Conservation (phyloP, 2,888 invertebrate genomes). For the Agonopterix alstromeriana region DNA sequence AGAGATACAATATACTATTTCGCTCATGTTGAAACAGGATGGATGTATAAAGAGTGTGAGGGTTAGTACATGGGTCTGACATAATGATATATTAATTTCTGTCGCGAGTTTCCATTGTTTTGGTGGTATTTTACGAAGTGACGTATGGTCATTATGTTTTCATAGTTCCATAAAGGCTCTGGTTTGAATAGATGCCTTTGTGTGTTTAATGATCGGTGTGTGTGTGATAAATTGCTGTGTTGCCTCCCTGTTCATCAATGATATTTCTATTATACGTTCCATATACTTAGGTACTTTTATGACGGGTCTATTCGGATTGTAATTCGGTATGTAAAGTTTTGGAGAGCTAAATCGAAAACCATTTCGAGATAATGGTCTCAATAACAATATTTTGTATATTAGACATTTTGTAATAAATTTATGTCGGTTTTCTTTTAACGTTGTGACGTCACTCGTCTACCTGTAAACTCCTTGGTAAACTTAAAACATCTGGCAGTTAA, state of each 20-base stretch:
- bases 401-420: too few relatives aligned
- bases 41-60: slow-evolving; percentile 26
- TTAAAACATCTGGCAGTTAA: too few relatives aligned
- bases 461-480: too few relatives aligned
- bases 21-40: slow-evolving; percentile 24
- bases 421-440: too few relatives aligned
- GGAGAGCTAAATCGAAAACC: too few relatives aligned
- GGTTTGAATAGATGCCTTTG: slow-evolving; percentile 49
- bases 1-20: slow-evolving; percentile 17
- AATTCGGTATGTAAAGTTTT: too few relatives aligned
- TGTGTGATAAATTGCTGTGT: slow-evolving; percentile 48
- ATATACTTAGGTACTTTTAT: too few relatives aligned
- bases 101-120: slow-evolving; percentile 71
- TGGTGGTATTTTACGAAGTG: slow-evolving; percentile 71
- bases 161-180: slow-evolving; percentile 72
- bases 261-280: too few relatives aligned
- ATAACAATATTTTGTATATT: too few relatives aligned
- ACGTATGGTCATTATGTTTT: slow-evolving; percentile 75
- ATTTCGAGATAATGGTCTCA: too few relatives aligned
- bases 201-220: slow-evolving; percentile 61
- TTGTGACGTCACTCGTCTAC: too few relatives aligned
- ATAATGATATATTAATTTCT: slow-evolving; percentile 78
- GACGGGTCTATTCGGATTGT: too few relatives aligned
- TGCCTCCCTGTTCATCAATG: neutral
- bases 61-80: slow-evolving; percentile 64